phyloP scores from a whole-genome alignment of 2,888 invertebrate species.

The Drosophila neonasuta region DNA sequence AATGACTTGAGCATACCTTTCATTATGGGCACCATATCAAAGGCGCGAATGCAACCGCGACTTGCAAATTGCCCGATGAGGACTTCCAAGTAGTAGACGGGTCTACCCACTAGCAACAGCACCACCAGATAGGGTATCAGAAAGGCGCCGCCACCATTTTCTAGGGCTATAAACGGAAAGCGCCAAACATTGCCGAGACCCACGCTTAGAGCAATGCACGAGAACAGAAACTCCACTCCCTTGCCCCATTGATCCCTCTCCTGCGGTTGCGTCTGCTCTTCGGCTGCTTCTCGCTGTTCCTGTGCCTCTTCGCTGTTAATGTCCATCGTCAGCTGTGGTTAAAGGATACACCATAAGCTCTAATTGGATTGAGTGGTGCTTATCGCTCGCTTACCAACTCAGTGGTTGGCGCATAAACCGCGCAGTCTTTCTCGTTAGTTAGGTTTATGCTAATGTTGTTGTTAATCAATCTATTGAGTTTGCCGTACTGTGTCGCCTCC shows the following conservation, averaged over 20 bases:
- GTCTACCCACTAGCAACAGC: constrained; percentile 85
- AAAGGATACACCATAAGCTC: neutral
- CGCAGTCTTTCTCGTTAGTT: constrained; percentile 34
- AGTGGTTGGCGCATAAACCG: constrained; percentile 53
- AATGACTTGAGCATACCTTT: constrained; percentile 84
- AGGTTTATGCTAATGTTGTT: constrained; percentile 1
- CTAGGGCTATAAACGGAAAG: constrained; percentile 86
- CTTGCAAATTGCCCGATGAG: constrained; percentile 88
- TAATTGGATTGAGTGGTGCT: neutral
- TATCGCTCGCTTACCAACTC: constrained; percentile 59
- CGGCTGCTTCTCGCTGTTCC: neutral
- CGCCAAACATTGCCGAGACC: constrained; percentile 88
- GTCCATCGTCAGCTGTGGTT: constrained; percentile 43
- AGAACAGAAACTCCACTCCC: constrained; percentile 86
- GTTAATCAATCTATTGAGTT: constrained; percentile 49
- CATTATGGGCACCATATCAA: constrained; percentile 86
- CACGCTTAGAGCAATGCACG: constrained; percentile 84
- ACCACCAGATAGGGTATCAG: constrained; percentile 87
- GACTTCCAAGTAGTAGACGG: constrained; percentile 88
- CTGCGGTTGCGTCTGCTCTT: constrained; percentile 14
- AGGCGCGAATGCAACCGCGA: constrained; percentile 86
- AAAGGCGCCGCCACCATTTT: constrained; percentile 87
- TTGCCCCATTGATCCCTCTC: constrained; percentile 84
- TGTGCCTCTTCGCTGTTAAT: constrained; percentile 13
- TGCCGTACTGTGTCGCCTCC: constrained; percentile 68